Evolutionary conservation across 2,113 vertebrate species (phyloP).

Genomic region (Cavia aperea): DNA sequence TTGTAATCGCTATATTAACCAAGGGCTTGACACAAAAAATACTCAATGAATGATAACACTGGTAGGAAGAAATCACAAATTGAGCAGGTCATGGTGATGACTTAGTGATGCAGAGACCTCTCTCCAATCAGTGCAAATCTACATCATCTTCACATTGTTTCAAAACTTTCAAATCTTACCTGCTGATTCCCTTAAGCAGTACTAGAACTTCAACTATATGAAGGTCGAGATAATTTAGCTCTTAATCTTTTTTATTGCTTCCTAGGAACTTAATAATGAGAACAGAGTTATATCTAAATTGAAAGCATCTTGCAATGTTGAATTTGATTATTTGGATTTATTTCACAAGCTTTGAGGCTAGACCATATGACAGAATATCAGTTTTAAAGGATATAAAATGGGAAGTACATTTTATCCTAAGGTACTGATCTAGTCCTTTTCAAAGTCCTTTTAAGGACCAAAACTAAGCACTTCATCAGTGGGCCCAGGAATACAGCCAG

Average conservation of each 20-base stretch:
- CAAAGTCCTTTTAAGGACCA: background rate
- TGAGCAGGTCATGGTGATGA: background rate
- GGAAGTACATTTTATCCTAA: background rate
- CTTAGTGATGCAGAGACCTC: background rate
- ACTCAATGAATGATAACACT: background rate
- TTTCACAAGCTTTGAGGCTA: background rate
- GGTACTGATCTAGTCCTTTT: background rate
- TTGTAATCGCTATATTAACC: background rate
- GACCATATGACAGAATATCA: background rate
- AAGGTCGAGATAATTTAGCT: background rate
- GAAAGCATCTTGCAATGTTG: background rate
- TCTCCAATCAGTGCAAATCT: background rate
- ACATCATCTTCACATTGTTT: background rate
- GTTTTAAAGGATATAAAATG: conserved; percentile 5
- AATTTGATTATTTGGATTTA: background rate
- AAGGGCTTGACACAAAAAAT: background rate
- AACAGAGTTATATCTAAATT: background rate
- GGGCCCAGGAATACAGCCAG: background rate
- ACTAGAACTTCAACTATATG: background rate
- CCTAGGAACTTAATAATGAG: background rate
- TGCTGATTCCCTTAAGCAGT: background rate
- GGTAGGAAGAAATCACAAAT: background rate
- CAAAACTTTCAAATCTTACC: background rate
- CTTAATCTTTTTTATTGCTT: background rate
- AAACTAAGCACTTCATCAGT: background rate